Percentiles rank a stretch among this genome's conserved stretches.
These are phyloP conservation scores for Prionailurus viverrinus DNA, from an alignment of 2,113 vertebrate genomes.

Conservation along the genomic window DNA sequence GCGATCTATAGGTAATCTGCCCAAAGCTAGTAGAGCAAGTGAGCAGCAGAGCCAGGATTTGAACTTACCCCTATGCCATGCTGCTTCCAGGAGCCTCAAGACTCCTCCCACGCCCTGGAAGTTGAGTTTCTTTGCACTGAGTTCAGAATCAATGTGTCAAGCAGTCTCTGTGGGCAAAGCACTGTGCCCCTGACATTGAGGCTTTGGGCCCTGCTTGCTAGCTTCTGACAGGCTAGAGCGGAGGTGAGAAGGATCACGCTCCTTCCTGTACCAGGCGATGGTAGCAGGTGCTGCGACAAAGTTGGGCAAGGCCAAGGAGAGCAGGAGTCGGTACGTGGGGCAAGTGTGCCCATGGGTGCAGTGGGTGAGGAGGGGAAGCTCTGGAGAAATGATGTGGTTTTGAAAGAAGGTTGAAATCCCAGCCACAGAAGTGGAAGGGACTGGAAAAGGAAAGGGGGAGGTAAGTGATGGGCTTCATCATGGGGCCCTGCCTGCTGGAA, in stretches of 20 bases:
- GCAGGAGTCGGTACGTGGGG: accelerated
- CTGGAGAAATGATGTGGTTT: neutral
- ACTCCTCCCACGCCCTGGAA: too few relatives aligned
- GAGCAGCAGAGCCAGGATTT: neutral
- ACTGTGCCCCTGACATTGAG: neutral
- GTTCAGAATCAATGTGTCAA: neutral
- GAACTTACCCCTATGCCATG: neutral
- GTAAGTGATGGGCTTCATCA: neutral
- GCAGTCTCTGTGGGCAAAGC: too few relatives aligned
- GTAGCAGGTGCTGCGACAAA: neutral
- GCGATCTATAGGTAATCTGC: neutral
- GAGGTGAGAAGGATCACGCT: neutral
- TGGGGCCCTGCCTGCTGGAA: neutral
- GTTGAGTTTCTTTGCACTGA: neutral
- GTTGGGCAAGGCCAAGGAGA: neutral
- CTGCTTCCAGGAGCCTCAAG: neutral
- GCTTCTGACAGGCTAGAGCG: neutral
- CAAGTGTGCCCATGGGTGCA: accelerated
- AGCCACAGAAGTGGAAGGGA: neutral
- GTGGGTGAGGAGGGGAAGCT: accelerated
- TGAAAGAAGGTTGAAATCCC: neutral
- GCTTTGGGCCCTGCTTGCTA: neutral
- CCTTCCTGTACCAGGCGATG: neutral
- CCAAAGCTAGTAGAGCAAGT: neutral
- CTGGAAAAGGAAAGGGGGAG: neutral